These are phyloP conservation scores for Zelostemma sp. DNA, from an alignment of 1,140 invertebrate species.

Conservation along the genomic window DNA sequence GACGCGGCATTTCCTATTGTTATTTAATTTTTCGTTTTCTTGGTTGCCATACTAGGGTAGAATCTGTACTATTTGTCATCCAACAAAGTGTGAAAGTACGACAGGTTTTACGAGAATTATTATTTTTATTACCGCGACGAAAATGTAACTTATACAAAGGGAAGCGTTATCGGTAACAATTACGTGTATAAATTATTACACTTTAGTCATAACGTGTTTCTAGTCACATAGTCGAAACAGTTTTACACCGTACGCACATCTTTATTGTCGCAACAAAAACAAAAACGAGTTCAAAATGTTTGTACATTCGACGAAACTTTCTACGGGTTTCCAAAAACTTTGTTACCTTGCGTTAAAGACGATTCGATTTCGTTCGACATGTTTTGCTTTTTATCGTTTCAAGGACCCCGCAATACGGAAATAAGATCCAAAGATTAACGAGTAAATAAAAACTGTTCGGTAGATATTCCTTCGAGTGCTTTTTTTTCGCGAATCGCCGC, in stretches of 20 bases:
- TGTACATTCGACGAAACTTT: too few relatives aligned
- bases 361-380: constrained; percentile 4
- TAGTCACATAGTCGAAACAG: constrained; percentile 59
- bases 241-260: constrained; percentile 35
- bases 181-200: constrained; percentile 50
- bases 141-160: constrained; percentile 46
- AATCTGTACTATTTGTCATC: too few relatives aligned
- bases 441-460: constrained; percentile 4
- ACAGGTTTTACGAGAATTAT: constrained; percentile 23
- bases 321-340: too few relatives aligned
- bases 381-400: constrained; percentile 9
- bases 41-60: constrained; percentile 57
- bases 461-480: constrained; percentile 16
- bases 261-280: too few relatives aligned
- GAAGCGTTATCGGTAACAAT: constrained; percentile 40
- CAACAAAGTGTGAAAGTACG: too few relatives aligned
- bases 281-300: too few relatives aligned
- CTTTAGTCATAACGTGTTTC: constrained; percentile 63
- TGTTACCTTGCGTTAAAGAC: too few relatives aligned
- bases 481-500: constrained; percentile 25
- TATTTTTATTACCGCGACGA: constrained; percentile 27
- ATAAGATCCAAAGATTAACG: background rate
- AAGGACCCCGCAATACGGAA: constrained; percentile 9
- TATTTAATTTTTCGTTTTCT: constrained; percentile 43
- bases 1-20: too few relatives aligned